These are phyloP conservation scores for Siniperca knerii DNA, from an alignment of 2,113 vertebrate species.

Conservation along the genomic window DNA sequence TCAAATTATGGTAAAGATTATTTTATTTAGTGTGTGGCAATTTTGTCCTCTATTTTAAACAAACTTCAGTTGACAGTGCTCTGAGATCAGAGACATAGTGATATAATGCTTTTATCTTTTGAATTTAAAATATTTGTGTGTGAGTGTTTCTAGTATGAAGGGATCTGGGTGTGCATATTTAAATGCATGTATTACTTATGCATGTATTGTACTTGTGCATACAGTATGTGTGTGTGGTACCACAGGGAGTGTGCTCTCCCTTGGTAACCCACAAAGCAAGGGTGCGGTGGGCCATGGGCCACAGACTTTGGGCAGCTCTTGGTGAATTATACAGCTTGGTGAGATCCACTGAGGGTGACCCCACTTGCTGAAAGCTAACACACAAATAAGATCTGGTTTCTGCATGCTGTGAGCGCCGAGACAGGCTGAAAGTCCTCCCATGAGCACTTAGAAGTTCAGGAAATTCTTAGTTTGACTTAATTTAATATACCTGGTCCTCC, in stretches of 20 bases:
- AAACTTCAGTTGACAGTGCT: not conserved
- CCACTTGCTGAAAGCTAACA: conserved; percentile 72
- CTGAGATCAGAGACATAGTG: not conserved
- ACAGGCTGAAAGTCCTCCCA: not conserved
- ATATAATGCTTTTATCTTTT: not conserved
- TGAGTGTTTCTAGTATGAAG: not conserved
- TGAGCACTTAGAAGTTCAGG: conserved; percentile 10
- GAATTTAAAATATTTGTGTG: not conserved
- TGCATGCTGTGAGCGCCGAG: not conserved
- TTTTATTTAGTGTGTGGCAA: not conserved
- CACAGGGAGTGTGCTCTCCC: conserved; percentile 49
- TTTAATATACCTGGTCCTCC: conserved; percentile 7
- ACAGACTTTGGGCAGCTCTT: conserved; percentile 61
- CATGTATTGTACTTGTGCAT: conserved; percentile 29
- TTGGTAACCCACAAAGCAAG: conserved; percentile 65
- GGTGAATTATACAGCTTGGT: conserved; percentile 78
- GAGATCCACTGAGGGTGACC: conserved; percentile 78
- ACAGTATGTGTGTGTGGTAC: conserved; percentile 18
- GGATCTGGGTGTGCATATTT: conserved; percentile 3
- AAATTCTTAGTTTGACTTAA: conserved; percentile 22
- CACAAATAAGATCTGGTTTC: conserved; percentile 65
- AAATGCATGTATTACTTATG: conserved; percentile 5
- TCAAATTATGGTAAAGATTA: not conserved
- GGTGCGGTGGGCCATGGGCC: conserved; percentile 44
- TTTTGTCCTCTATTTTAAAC: not conserved